Evolutionary conservation across 2,797 vertebrate species (phyloP).

Genomic region (Silurus aristotelis): DNA sequence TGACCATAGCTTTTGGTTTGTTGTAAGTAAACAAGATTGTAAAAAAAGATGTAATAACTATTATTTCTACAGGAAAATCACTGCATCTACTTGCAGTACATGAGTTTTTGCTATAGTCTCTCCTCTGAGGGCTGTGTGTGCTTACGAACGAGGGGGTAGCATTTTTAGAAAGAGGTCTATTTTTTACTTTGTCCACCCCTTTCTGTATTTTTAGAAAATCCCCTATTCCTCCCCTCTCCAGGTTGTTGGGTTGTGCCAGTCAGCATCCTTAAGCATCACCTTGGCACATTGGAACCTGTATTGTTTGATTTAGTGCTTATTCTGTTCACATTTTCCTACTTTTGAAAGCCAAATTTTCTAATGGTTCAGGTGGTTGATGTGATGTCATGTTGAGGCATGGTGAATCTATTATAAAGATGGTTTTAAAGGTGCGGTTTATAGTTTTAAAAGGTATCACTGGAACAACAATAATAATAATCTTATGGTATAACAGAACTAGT

Average conservation of each 20-base stretch:
- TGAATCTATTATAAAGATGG: neutral
- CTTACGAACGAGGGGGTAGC: slow-evolving; percentile 33
- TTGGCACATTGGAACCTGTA: slow-evolving; percentile 47
- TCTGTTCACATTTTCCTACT: neutral
- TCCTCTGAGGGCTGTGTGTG: slow-evolving; percentile 24
- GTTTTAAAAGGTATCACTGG: neutral
- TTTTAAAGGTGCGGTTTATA: neutral
- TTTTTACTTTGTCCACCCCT: slow-evolving; percentile 60
- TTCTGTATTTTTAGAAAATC: slow-evolving; percentile 71
- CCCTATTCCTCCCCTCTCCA: slow-evolving; percentile 49
- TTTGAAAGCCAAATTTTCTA: neutral
- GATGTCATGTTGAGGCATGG: neutral
- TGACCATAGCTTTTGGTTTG: neutral
- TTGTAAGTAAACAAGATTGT: no score
- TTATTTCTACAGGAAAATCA: neutral
- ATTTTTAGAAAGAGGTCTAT: slow-evolving; percentile 56
- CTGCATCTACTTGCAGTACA: neutral
- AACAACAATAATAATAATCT: no score
- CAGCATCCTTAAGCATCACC: slow-evolving; percentile 62
- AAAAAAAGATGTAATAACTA: neutral
- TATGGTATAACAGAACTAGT: neutral
- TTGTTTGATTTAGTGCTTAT: neutral
- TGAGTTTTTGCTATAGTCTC: slow-evolving; percentile 4
- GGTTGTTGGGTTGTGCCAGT: slow-evolving; percentile 59
- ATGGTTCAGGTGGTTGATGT: neutral